phyloP scores from a whole-genome alignment of 1,140 invertebrate genomes.

The Cardiocondyla obscurior region DNA sequence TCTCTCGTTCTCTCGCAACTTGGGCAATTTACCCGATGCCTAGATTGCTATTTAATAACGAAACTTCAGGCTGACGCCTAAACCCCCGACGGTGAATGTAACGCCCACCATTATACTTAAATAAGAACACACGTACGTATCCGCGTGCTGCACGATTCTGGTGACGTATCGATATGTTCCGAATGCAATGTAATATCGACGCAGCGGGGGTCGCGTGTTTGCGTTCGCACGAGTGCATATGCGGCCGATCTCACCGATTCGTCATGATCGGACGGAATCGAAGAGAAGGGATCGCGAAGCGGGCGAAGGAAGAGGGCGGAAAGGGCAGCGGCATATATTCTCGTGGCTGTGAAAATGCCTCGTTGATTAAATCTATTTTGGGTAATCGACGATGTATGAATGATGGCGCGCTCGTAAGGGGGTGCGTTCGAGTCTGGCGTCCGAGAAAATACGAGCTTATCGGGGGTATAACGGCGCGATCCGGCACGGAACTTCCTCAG shows the following conservation, averaged over 20 bases:
- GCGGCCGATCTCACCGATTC: constrained; percentile 77
- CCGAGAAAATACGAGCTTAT: constrained; percentile 60
- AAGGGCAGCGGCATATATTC: constrained; percentile 39
- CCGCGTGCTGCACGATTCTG: constrained; percentile 32
- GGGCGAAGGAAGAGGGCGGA: not conserved
- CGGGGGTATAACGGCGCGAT: constrained; percentile 39
- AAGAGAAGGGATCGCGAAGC: not conserved
- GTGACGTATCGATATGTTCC: constrained; percentile 48
- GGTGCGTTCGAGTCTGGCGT: constrained; percentile 28
- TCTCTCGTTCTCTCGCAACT: not conserved
- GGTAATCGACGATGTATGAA: constrained; percentile 75
- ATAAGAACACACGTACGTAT: constrained; percentile 19
- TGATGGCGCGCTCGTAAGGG: constrained; percentile 56
- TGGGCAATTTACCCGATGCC: not conserved
- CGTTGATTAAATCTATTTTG: constrained; percentile 78
- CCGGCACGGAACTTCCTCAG: constrained; percentile 25
- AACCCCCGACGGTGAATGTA: not conserved
- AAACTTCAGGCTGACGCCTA: constrained; percentile 12
- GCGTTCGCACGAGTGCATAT: constrained; percentile 77
- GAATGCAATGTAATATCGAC: constrained; percentile 60
- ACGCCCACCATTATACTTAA: constrained; percentile 16
- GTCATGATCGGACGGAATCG: constrained; percentile 70
- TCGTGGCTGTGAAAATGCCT: constrained; percentile 62
- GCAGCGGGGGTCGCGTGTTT: constrained; percentile 63
- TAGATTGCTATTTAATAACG: constrained; percentile 19